Evolutionary conservation across 2,888 invertebrate species (phyloP), one percentile per base, ranked within the genome.

Genomic region (Adineta ricciae): DNA sequence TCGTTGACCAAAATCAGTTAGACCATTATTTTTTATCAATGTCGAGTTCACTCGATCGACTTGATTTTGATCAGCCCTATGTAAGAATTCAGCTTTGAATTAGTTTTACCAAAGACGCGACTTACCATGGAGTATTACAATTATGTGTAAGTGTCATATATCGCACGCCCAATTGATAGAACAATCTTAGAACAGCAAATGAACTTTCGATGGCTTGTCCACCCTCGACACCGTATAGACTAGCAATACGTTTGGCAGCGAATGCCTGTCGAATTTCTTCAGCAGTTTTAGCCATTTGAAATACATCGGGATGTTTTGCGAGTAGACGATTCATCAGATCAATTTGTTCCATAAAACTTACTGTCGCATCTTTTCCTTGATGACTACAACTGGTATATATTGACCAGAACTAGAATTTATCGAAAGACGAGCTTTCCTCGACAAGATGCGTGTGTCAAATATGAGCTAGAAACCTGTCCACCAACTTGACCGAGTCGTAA

Each of bases 151-250:
- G 92, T 83, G 95, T 95, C 91, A 95, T 93, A 90, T 95, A 95
- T 84, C 95, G 92, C 38, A 94, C 94, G 16, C 95, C 96, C 84
- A 96, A 92, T 87, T 94, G 94, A 91, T 95, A 94, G 90, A 94
- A 94, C 92, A 94, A 94, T 86, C 95, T 92, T 86, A 95, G 92
- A 9, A 94, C 93, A 24, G 94, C 94, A 86, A 95, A 92, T 86
- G 94, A 94, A 90, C 94, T 94, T 88, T 94, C 94, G 87, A 95
- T 93, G 86, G 94, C 93, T 91, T 95, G 95, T 8, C 95, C 95
- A 21, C 95, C 95, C 91, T 96, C 96, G 78, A 96, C 94, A 46
- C 95, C 96, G 88, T 96, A 94, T 88, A 96, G 92, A 87, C 95
- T 95, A 73, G 94, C 95, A 87, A 96, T 94, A 88, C 94, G 93